A percentile compares a stretch with the other conserved stretches of the same genome.
phyloP scores from a whole-genome alignment of 2,113 vertebrate species.

The Atlantisia rogersi region DNA sequence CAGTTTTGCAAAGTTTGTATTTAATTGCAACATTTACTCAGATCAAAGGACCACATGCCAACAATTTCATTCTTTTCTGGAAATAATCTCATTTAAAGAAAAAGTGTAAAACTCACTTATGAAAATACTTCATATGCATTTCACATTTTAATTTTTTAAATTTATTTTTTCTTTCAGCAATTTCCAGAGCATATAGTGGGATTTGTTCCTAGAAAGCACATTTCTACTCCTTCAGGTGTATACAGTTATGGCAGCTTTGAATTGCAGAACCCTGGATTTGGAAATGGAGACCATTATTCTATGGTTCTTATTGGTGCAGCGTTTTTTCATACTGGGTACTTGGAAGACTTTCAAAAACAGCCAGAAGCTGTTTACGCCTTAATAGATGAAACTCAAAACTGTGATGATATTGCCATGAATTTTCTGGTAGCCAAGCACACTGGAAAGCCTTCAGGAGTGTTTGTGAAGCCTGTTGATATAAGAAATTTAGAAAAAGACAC shows the following conservation, averaged over 20 bases:
- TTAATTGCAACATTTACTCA: neutral
- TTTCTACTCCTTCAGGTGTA: slow-evolving; percentile 82
- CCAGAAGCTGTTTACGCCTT: slow-evolving; percentile 80
- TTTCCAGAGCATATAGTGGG: slow-evolving; percentile 94
- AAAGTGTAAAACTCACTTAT: neutral
- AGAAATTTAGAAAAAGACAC: slow-evolving; percentile 91
- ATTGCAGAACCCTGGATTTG: slow-evolving; percentile 81
- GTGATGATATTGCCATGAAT: slow-evolving; percentile 94
- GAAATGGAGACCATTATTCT: slow-evolving; percentile 90
- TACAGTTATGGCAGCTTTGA: slow-evolving; percentile 94
- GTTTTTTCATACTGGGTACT: slow-evolving; percentile 87
- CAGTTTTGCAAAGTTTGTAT: neutral
- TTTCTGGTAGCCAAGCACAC: slow-evolving; percentile 83
- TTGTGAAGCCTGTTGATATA: slow-evolving; percentile 92
- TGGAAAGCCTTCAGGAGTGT: slow-evolving; percentile 84
- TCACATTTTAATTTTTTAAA: neutral
- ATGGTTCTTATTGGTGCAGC: slow-evolving; percentile 94
- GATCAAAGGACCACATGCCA: neutral
- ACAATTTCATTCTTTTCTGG: neutral
- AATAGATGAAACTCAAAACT: slow-evolving; percentile 93
- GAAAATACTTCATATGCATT: neutral
- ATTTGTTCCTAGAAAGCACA: slow-evolving; percentile 94
- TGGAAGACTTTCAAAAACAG: slow-evolving; percentile 88
- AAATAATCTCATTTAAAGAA: neutral
- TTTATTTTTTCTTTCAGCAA: slow-evolving; percentile 81